A percentile compares a stretch with the other conserved stretches of the same genome.
Conservation (phyloP, 1,140 invertebrate species). For the Drosophila ercepeae region DNA sequence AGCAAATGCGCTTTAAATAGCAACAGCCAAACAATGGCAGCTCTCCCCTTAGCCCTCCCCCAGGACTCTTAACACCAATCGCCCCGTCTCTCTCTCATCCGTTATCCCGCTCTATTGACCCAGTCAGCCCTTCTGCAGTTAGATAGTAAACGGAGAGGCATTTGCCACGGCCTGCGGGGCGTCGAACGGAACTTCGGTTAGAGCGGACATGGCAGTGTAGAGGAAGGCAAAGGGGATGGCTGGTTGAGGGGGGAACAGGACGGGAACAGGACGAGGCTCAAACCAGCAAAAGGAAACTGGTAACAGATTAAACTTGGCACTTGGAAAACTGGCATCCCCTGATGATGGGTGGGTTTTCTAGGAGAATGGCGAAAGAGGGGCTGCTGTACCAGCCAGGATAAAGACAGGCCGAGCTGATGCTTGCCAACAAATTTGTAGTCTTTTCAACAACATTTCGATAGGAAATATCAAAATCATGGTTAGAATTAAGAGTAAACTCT, state of each 20-base stretch:
- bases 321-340: conserved; percentile 49
- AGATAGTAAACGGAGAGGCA: conserved; percentile 32
- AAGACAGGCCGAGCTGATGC: conserved; percentile 56
- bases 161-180: conserved; percentile 34
- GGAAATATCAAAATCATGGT: not conserved
- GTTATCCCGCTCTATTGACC: conserved; percentile 69
- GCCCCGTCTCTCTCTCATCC: conserved; percentile 11
- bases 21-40: conserved; percentile 67
- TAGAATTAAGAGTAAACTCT: no score
- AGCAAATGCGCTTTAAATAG: conserved; percentile 79
- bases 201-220: conserved; percentile 75
- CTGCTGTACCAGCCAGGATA: conserved; percentile 1
- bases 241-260: conserved; percentile 10
- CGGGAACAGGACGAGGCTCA: conserved; percentile 35
- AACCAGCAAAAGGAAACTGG: conserved; percentile 71
- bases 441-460: conserved; percentile 7
- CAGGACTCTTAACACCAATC: not conserved
- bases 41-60: not conserved
- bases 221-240: conserved; percentile 7
- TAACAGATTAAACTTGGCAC: conserved; percentile 80
- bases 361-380: not conserved
- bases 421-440: conserved; percentile 55
- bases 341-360: conserved; percentile 16
- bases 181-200: conserved; percentile 61
- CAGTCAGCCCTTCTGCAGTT: conserved; percentile 43